phyloP scores from a whole-genome alignment of 1,140 invertebrate genomes.

The Papilio polytes region DNA sequence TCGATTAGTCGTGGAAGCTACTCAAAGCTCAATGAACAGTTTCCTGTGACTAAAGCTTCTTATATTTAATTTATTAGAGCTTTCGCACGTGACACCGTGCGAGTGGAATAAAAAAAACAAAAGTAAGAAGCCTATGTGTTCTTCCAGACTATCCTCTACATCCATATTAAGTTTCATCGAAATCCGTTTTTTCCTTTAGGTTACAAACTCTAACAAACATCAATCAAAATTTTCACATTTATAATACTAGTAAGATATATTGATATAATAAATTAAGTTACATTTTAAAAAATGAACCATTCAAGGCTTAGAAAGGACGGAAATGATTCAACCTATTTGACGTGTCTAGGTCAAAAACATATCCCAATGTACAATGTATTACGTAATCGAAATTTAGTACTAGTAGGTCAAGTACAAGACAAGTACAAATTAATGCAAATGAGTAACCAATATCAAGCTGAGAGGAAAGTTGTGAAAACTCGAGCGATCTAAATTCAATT shows the following conservation, averaged over 20 bases:
- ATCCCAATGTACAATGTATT: conserved; percentile 5
- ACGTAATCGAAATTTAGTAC: conserved; percentile 6
- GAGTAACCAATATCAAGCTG: neutral
- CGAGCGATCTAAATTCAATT: conserved; percentile 18
- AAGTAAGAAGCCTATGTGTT: too few relatives aligned
- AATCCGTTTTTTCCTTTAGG: too few relatives aligned
- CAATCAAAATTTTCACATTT: too few relatives aligned
- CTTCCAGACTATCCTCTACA: too few relatives aligned
- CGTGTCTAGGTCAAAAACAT: conserved; percentile 6
- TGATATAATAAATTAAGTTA: neutral
- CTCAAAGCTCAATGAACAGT: neutral
- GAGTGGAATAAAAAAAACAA: too few relatives aligned
- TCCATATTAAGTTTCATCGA: too few relatives aligned
- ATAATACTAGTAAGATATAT: neutral
- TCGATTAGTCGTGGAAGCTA: neutral
- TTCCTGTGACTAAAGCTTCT: neutral
- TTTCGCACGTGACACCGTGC: too few relatives aligned
- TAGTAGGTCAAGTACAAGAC: neutral
- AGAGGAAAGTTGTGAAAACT: conserved; percentile 34
- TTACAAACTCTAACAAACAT: too few relatives aligned
- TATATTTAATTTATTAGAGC: too few relatives aligned
- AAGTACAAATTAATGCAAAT: conserved; percentile 19
- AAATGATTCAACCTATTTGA: conserved; percentile 4
- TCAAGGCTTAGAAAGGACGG: conserved; percentile 16
- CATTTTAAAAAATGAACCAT: neutral